phyloP scores from a whole-genome alignment of 2,113 vertebrate genomes.

The Mesocricetus auratus region DNA sequence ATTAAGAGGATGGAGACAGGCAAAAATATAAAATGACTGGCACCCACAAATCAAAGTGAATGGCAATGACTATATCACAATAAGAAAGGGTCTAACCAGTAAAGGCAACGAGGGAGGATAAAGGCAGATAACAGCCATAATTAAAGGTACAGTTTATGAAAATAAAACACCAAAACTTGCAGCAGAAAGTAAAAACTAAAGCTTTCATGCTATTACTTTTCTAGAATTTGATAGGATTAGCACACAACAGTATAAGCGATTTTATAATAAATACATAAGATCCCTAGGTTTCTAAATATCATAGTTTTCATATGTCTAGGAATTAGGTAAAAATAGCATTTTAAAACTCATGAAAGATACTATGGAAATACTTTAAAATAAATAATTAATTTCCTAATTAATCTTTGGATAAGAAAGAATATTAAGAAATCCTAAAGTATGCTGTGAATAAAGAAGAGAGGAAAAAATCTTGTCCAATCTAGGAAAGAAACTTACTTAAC shows the following conservation, averaged over 20 bases:
- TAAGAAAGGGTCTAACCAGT: not conserved
- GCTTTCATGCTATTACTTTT: not conserved
- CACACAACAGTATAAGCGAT: not conserved
- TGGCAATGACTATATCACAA: not conserved
- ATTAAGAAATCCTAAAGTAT: slow-evolving; percentile 26
- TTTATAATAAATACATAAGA: not conserved
- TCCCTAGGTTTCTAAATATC: not conserved
- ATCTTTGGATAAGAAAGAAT: not conserved
- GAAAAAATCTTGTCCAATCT: not conserved
- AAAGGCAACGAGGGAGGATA: not conserved
- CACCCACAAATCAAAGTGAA: not conserved
- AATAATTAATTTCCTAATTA: not conserved
- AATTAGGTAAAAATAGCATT: not conserved
- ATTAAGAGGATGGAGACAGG: not conserved
- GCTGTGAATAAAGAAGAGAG: not conserved
- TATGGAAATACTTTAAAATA: not conserved
- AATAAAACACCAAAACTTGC: not conserved
- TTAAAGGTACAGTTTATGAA: not conserved
- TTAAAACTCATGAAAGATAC: not conserved
- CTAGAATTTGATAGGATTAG: not conserved
- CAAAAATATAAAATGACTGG: not conserved
- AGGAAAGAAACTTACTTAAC: not conserved
- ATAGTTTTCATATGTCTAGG: not conserved
- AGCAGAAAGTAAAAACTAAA: not conserved
- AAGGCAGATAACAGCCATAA: not conserved